A percentile compares a stretch with the other conserved stretches of the same genome.
Evolutionary conservation across 2,888 invertebrate genomes (phyloP).

Genomic region (Apodemia duryi): DNA sequence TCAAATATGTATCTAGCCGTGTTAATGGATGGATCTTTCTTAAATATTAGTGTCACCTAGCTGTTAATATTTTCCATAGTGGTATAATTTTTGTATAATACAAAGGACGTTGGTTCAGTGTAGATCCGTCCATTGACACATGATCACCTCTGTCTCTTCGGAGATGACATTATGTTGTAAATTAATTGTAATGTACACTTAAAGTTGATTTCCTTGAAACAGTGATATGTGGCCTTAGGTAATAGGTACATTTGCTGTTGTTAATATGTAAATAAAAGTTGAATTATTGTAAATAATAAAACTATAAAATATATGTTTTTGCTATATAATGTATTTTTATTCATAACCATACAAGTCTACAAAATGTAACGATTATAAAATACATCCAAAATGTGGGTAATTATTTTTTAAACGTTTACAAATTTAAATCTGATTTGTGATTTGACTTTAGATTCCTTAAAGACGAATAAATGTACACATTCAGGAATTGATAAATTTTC

Average conservation of each 20-base stretch:
- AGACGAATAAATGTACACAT: too few species aligned
- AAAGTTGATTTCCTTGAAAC: constrained; percentile 48
- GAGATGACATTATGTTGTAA: constrained; percentile 33
- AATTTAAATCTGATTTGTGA: too few species aligned
- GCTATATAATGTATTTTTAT: constrained; percentile 54
- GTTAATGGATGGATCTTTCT: constrained; percentile 39
- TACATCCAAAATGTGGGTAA: too few species aligned
- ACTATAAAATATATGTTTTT: constrained; percentile 77
- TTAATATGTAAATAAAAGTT: constrained; percentile 79
- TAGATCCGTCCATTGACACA: constrained; percentile 41
- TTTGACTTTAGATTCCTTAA: too few species aligned
- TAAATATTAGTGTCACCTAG: constrained; percentile 43
- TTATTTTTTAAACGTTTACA: too few species aligned
- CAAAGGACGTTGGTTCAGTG: constrained; percentile 33
- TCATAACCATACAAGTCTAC: constrained; percentile 21
- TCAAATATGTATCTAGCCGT: constrained; percentile 40
- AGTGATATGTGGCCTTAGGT: constrained; percentile 65
- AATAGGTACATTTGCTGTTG: constrained; percentile 67
- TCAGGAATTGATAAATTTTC: too few species aligned
- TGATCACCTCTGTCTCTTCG: constrained; percentile 26
- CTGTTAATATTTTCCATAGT: constrained; percentile 31
- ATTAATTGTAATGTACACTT: constrained; percentile 43
- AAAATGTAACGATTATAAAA: neutral
- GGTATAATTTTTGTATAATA: neutral
- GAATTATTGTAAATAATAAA: constrained; percentile 75